Evolutionary conservation across 1,140 invertebrate species (phyloP), one percentile per base, ranked within the genome.

Genomic region (Temnothorax longispinosus): DNA sequence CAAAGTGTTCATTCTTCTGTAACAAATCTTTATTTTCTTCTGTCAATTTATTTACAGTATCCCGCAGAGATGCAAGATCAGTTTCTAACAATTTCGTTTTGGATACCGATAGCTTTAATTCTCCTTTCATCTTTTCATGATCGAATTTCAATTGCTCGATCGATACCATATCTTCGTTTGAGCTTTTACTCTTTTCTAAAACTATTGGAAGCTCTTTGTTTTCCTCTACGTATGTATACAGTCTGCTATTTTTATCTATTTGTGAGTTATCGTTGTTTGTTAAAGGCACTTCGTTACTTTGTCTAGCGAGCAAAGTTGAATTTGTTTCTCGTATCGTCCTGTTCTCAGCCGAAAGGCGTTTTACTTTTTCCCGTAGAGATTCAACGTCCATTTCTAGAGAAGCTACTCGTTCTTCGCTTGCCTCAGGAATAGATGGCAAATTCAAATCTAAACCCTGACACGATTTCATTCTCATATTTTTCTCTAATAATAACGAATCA

Each of bases 261-360:
- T 93, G 88, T 15, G 93, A 56, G 52, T 93, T 90, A 5, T 91
- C 89, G 41, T 94, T 92, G 75, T 81, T 92, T 35, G 54, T 56
- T 2, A 35, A 65, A 11, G 56, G 58, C 7, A 10, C 21, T n/a
- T 87, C 81, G n/a, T 77, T 65, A 3, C 10, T 69, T 64, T 58
- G 64, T 10, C 0, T 11, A 18, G 15, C 65, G 15, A 10, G 74
- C 38, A 87, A 72, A 5, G 60, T 88, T 50, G 91, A 88, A 21
- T 96, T 96, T 21, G 96, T 92, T 32, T 93, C 93, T 89, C 96
- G 96, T 21, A 97, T 90, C 44, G 94, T 94, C 75, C 96, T 94
- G 60, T 96, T 96, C 89, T 97, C 96, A 27, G 94, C 90, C 91
- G 96, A 96, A 1, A 97, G 91, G 3, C 90, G 90, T 27, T 90